Percentiles rank a stretch among this genome's conserved stretches.
phyloP scores from a whole-genome alignment of 1,140 invertebrate species.

The Drosophila ficusphila region DNA sequence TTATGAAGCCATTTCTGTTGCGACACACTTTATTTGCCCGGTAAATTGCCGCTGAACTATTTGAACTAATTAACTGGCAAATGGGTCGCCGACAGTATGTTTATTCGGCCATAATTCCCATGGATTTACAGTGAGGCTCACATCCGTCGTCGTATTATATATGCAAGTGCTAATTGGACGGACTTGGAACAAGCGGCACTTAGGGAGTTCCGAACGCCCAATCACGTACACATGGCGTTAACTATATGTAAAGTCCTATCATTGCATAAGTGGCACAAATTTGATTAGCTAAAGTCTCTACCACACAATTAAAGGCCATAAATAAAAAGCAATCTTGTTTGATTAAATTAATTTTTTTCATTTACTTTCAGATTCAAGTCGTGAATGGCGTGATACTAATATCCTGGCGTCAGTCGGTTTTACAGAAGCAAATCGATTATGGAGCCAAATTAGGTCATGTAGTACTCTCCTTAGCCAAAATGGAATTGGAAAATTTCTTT shows the following conservation, averaged over 20 bases:
- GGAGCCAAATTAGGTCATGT: slow-evolving; percentile 94
- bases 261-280: slow-evolving; percentile 6
- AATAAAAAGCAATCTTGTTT: neutral
- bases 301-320: neutral
- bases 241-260: slow-evolving; percentile 1
- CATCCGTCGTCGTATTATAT: slow-evolving; percentile 14
- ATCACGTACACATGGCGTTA: slow-evolving; percentile 12
- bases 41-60: slow-evolving; percentile 62
- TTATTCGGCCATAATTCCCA: slow-evolving; percentile 58
- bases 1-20: slow-evolving; percentile 44
- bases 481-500: slow-evolving; percentile 95
- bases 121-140: slow-evolving; percentile 44
- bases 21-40: slow-evolving; percentile 47
- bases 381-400: slow-evolving; percentile 93
- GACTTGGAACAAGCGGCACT: neutral
- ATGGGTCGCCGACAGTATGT: slow-evolving; percentile 44
- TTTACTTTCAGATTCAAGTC: slow-evolving; percentile 90
- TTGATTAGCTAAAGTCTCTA: neutral
- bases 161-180: slow-evolving; percentile 42
- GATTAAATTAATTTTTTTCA: neutral
- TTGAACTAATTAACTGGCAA: slow-evolving; percentile 74
- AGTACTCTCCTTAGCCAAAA: slow-evolving; percentile 92
- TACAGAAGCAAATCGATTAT: slow-evolving; percentile 95
- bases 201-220: slow-evolving; percentile 1
- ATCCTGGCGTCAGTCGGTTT: slow-evolving; percentile 92